Percentiles rank a stretch among this genome's conserved stretches.
Conservation (phyloP, 2,888 invertebrate species). For the Tipula vernalis region DNA sequence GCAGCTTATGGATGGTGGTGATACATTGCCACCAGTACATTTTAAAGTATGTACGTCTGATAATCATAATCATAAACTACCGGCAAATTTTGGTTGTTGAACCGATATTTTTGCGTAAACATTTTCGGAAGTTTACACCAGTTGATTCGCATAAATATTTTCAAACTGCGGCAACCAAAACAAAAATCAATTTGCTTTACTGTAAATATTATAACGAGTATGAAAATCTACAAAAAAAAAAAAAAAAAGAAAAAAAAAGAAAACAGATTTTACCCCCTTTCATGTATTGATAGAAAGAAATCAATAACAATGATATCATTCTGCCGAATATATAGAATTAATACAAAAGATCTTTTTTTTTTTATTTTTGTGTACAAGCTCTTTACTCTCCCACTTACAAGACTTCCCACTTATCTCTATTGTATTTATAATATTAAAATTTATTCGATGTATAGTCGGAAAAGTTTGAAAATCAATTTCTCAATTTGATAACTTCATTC, state of each 20-base stretch:
- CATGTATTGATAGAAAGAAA: not conserved
- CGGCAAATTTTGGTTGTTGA: too few relatives aligned
- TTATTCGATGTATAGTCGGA: not conserved
- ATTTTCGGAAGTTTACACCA: not conserved
- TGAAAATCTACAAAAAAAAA: not conserved
- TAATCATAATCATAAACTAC: too few relatives aligned
- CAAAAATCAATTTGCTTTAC: not conserved
- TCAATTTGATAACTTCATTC: not conserved
- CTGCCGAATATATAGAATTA: not conserved
- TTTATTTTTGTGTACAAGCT: too few relatives aligned
- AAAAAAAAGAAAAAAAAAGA: too few relatives aligned
- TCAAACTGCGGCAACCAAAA: not conserved
- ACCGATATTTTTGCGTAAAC: not conserved
- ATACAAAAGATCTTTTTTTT: not conserved
- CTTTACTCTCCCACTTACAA: not conserved
- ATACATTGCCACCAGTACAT: too few relatives aligned
- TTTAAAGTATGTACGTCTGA: too few relatives aligned
- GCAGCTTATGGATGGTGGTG: too few relatives aligned
- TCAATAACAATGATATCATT: not conserved
- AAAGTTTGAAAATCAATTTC: not conserved
- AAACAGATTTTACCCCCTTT: not conserved
- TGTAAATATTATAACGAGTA: not conserved
- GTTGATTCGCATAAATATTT: not conserved
- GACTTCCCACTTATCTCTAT: not conserved
- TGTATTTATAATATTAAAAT: not conserved